phyloP scores from a whole-genome alignment of 1,140 invertebrate genomes.

The Babylonia areolata region DNA sequence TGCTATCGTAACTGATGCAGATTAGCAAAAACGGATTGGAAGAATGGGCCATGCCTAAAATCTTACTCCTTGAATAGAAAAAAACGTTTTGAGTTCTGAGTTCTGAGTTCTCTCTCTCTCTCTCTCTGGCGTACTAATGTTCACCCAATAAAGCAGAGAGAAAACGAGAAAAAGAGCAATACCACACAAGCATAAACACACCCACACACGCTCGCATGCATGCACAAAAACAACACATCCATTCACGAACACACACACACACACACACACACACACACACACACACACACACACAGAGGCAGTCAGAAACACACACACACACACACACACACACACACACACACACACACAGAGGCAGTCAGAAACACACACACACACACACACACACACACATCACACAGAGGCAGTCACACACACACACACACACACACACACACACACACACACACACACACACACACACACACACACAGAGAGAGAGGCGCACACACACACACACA shows the following conservation, averaged over 20 bases:
- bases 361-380: background rate
- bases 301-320: background rate
- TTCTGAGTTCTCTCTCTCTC: no score
- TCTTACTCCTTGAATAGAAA: no score
- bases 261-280: no score
- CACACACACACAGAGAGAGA: background rate
- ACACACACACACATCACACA: background rate
- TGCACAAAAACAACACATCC: background rate
- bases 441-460: background rate
- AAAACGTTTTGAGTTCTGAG: no score
- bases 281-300: background rate
- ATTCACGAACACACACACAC: background rate
- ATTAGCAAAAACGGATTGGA: no score
- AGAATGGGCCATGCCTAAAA: no score
- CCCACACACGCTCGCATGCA: background rate
- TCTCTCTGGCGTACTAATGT: no score
- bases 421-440: background rate
- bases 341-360: no score
- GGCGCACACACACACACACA: background rate
- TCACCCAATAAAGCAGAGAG: no score
- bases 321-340: background rate
- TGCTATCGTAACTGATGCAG: no score
- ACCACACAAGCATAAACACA: no score
- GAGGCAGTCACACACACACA: background rate
- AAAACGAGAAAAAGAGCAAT: no score